Percentiles rank a stretch among this genome's conserved stretches.
These are phyloP conservation scores for Eurois occulta DNA, from an alignment of 2,888 invertebrate genomes.

Conservation along the genomic window DNA sequence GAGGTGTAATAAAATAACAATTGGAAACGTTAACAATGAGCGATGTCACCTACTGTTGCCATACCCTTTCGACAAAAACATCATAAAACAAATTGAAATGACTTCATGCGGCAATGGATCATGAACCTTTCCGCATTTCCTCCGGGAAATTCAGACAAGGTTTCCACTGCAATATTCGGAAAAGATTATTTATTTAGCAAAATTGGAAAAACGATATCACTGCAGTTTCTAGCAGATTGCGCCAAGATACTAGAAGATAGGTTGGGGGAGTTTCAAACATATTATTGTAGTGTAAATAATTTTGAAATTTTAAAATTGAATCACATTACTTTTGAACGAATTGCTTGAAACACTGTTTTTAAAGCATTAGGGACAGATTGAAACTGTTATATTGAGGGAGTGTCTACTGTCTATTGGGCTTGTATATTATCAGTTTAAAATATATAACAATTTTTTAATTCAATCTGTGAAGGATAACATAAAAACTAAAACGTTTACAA, in stretches of 20 bases:
- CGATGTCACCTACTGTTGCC: slow-evolving; percentile 50
- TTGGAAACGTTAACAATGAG: slow-evolving; percentile 51
- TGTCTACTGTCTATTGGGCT: too few relatives aligned
- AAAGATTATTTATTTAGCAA: slow-evolving; percentile 38
- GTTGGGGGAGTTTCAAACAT: slow-evolving; percentile 19
- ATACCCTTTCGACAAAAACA: slow-evolving; percentile 31
- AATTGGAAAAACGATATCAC: slow-evolving; percentile 25
- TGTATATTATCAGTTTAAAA: background rate
- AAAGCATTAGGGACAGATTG: background rate
- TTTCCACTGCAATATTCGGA: slow-evolving; percentile 17
- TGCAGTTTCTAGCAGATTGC: slow-evolving; percentile 42
- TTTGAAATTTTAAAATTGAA: background rate
- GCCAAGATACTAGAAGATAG: slow-evolving; percentile 13
- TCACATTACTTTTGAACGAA: background rate
- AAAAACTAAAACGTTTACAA: slow-evolving; percentile 15
- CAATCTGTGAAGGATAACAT: background rate
- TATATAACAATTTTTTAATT: too few relatives aligned
- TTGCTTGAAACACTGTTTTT: background rate
- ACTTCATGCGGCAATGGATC: slow-evolving; percentile 36
- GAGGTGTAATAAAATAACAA: slow-evolving; percentile 54
- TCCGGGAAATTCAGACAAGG: slow-evolving; percentile 36
- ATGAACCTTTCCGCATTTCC: slow-evolving; percentile 34
- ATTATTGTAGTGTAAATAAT: slow-evolving; percentile 11
- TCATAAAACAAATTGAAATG: slow-evolving; percentile 42
- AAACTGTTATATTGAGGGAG: background rate